Evolutionary conservation across 2,113 vertebrate species (phyloP).

Genomic region (Eolophus roseicapilla): DNA sequence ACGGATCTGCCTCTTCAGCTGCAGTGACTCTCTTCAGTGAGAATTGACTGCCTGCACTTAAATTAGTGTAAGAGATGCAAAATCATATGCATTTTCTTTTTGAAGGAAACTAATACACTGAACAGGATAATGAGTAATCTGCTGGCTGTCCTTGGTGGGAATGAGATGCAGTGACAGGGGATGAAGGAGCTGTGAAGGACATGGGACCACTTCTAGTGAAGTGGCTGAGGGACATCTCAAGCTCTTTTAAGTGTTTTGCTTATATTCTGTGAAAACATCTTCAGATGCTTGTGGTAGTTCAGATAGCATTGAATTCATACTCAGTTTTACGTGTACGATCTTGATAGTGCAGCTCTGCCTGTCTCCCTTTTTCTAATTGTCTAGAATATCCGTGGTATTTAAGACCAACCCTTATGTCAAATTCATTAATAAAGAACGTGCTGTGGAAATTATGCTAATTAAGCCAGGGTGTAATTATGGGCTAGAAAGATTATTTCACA

Average conservation of each 20-base stretch:
- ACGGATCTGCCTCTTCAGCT: background rate
- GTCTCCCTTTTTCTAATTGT: background rate
- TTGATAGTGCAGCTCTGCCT: background rate
- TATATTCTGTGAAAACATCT: background rate
- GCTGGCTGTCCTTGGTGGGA: background rate
- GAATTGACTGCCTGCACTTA: background rate
- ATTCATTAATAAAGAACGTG: slow-evolving; percentile 75
- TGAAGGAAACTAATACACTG: background rate
- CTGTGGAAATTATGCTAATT: slow-evolving; percentile 78
- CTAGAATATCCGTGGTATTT: slow-evolving; percentile 58
- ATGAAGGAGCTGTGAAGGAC: background rate
- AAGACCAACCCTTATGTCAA: slow-evolving; percentile 62
- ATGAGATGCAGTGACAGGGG: background rate
- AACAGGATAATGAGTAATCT: background rate
- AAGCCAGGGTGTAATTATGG: slow-evolving; percentile 77
- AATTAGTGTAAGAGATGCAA: background rate
- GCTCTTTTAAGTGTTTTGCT: background rate
- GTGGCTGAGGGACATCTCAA: background rate
- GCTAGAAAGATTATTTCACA: slow-evolving; percentile 77
- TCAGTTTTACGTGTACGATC: background rate
- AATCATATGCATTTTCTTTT: background rate
- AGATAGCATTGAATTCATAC: background rate
- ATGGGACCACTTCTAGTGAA: background rate
- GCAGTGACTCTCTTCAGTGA: background rate
- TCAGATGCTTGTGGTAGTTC: background rate